Conservation (phyloP, 2,797 vertebrate genomes). For the Xenops minutus region DNA sequence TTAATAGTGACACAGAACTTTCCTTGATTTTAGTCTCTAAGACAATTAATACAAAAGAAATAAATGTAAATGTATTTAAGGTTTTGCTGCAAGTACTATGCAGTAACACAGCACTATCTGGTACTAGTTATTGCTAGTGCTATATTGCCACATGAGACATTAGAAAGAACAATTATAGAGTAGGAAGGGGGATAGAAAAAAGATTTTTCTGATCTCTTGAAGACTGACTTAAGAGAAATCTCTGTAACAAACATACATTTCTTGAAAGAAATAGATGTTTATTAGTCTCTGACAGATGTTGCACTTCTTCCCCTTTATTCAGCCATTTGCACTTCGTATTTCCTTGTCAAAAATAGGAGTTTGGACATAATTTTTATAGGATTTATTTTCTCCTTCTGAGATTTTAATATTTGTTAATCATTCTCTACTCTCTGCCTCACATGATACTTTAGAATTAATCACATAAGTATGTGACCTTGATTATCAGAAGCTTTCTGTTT, state of each 20-base stretch:
- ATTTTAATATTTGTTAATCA: background rate
- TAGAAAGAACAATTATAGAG: background rate
- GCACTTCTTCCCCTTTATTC: background rate
- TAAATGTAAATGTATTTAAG: background rate
- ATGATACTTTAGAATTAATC: background rate
- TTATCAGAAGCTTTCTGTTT: rapidly evolving
- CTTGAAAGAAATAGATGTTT: background rate
- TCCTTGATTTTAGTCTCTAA: background rate
- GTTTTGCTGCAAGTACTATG: background rate
- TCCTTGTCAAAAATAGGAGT: background rate
- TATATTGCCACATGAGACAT: background rate
- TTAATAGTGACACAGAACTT: background rate
- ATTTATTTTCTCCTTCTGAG: background rate
- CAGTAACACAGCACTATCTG: background rate
- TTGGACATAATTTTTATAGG: background rate
- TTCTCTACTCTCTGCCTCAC: background rate
- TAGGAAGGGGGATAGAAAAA: background rate
- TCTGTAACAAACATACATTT: background rate
- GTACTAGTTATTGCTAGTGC: background rate
- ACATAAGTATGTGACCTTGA: background rate
- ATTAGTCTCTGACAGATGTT: background rate
- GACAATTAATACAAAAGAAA: background rate
- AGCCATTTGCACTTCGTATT: background rate
- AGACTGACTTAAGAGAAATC: background rate
- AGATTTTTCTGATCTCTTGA: background rate